These are phyloP conservation scores for Heliconius cydno DNA, from an alignment of 2,888 invertebrate genomes.

Conservation along the genomic window DNA sequence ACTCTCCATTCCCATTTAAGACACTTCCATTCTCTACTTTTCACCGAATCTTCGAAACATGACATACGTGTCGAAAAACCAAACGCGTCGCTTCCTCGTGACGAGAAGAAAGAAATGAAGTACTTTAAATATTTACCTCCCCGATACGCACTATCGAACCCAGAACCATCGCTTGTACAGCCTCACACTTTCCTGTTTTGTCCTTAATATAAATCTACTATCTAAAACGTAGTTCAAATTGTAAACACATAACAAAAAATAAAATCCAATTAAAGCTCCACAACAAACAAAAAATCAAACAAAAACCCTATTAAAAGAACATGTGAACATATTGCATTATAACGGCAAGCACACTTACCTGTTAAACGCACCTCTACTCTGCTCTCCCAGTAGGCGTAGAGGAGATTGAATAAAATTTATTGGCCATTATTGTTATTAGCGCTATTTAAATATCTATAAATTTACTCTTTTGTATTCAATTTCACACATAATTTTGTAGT, in stretches of 20 bases:
- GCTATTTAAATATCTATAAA: slow-evolving; percentile 10
- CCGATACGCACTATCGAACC: too few relatives aligned
- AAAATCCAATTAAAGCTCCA: slow-evolving; percentile 3
- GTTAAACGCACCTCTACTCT: neutral
- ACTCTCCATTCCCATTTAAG: too few relatives aligned
- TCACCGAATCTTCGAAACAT: too few relatives aligned
- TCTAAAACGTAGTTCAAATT: too few relatives aligned
- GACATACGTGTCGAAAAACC: too few relatives aligned
- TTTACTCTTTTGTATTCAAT: slow-evolving; percentile 1
- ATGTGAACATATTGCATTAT: slow-evolving; percentile 11
- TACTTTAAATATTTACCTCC: too few relatives aligned
- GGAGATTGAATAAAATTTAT: slow-evolving; percentile 29
- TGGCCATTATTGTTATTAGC: slow-evolving; percentile 8
- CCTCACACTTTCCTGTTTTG: too few relatives aligned
- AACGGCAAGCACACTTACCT: slow-evolving; percentile 4
- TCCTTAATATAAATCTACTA: too few relatives aligned
- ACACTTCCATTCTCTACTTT: too few relatives aligned
- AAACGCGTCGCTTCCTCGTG: too few relatives aligned
- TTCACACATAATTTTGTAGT: slow-evolving; percentile 12
- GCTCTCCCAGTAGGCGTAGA: slow-evolving; percentile 19
- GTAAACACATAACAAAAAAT: neutral
- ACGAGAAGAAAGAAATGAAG: too few relatives aligned
- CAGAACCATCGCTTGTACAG: too few relatives aligned
- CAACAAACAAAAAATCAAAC: neutral
- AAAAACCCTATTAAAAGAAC: slow-evolving; percentile 9